phyloP scores from a whole-genome alignment of 2,113 vertebrate species.

The Eclectus roratus region DNA sequence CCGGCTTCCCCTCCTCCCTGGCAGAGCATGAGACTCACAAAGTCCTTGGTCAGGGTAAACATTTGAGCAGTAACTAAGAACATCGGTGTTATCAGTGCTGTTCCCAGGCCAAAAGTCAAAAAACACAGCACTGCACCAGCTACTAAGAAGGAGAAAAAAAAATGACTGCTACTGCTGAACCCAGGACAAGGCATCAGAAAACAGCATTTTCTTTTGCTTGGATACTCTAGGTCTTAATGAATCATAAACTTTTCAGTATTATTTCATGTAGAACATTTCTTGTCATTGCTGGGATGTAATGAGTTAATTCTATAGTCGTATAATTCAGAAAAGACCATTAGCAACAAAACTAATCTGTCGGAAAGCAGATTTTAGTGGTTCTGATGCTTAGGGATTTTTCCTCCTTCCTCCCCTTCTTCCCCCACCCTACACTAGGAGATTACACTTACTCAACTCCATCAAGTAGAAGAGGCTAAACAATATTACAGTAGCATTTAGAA shows the following conservation, averaged over 20 bases:
- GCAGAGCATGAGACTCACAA: too few species aligned
- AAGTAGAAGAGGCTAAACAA: not conserved
- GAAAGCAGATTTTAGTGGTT: not conserved
- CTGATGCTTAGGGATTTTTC: not conserved
- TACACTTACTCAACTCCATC: not conserved
- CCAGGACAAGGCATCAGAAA: not conserved
- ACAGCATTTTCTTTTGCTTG: not conserved
- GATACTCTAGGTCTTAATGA: not conserved
- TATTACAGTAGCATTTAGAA: not conserved
- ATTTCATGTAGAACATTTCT: not conserved
- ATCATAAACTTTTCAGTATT: not conserved
- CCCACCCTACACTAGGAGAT: rapidly evolving
- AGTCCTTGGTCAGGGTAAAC: too few species aligned
- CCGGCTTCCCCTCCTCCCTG: too few species aligned
- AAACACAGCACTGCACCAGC: too few species aligned
- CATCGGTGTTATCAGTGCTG: too few species aligned
- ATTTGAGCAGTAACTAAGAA: too few species aligned
- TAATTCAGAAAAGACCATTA: not conserved
- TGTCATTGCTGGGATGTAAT: not conserved
- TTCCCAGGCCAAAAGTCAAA: too few species aligned
- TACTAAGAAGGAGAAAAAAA: too few species aligned
- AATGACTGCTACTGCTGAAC: too few species aligned
- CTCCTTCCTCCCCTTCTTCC: not conserved
- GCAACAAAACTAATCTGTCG: not conserved
- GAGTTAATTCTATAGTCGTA: not conserved